A percentile compares a stretch with the other conserved stretches of the same genome.
Conservation (phyloP, 2,797 vertebrate genomes). For the Coendou prehensilis region DNA sequence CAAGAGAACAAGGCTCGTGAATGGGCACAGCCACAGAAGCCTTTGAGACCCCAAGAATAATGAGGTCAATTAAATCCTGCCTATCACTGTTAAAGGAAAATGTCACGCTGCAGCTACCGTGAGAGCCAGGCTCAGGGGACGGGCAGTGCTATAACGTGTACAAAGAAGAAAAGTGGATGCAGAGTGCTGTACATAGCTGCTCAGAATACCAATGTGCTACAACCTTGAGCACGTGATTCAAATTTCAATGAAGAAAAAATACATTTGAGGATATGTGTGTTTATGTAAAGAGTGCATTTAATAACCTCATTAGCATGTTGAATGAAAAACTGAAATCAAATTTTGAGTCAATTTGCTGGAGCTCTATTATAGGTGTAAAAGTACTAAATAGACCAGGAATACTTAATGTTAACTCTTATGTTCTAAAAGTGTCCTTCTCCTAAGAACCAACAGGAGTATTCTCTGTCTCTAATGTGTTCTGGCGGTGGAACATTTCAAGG, state of each 20-base stretch:
- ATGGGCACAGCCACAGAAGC: constrained; percentile 25
- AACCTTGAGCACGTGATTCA: constrained; percentile 41
- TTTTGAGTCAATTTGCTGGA: constrained; percentile 54
- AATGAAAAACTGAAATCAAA: constrained; percentile 49
- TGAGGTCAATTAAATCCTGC: constrained; percentile 70
- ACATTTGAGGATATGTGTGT: constrained; percentile 14
- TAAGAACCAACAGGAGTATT: not conserved
- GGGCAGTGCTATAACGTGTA: not conserved
- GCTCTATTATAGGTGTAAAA: not conserved
- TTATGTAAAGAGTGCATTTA: constrained; percentile 60
- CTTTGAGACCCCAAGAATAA: constrained; percentile 67
- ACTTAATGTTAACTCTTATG: not conserved
- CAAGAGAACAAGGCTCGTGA: constrained; percentile 52
- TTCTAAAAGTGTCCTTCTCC: not conserved
- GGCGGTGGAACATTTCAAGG: not conserved
- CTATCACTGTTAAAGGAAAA: constrained; percentile 65
- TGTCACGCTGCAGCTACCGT: not conserved
- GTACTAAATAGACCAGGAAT: not conserved
- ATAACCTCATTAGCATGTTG: constrained; percentile 57
- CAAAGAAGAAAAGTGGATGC: constrained; percentile 4
- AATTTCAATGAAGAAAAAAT: constrained; percentile 64
- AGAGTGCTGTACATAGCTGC: constrained; percentile 1
- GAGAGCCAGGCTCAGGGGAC: constrained; percentile 25
- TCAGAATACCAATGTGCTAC: constrained; percentile 46
- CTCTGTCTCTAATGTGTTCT: not conserved